Conservation (phyloP, 2,113 vertebrate genomes). For the Labrus mixtus region DNA sequence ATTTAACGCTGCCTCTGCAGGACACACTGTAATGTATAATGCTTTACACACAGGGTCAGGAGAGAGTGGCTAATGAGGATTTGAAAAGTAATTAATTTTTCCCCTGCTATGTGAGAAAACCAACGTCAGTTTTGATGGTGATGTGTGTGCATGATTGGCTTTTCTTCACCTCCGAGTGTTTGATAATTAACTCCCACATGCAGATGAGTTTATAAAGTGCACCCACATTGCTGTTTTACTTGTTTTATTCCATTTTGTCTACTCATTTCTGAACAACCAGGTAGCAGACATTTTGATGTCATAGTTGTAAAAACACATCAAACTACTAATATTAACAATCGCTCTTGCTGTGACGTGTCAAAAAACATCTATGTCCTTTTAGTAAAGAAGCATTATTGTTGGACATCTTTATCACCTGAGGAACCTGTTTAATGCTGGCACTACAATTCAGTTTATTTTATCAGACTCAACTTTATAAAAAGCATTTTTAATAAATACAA, state of each 20-base stretch:
- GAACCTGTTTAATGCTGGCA: too few species aligned
- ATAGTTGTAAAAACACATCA: background rate
- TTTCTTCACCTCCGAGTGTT: background rate
- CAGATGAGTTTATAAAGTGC: background rate
- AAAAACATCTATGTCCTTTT: too few species aligned
- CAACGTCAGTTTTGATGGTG: background rate
- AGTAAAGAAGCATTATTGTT: background rate
- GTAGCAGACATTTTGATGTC: background rate
- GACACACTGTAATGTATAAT: slow-evolving; percentile 45
- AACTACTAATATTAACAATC: background rate
- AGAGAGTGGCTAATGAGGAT: slow-evolving; percentile 38
- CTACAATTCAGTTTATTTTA: too few species aligned
- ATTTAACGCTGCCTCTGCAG: slow-evolving; percentile 52
- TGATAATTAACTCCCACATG: background rate
- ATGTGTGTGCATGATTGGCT: background rate
- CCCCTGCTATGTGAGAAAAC: background rate
- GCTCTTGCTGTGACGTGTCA: too few species aligned
- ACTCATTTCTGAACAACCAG: background rate
- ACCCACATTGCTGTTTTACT: background rate
- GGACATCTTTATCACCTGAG: background rate
- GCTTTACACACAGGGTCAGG: slow-evolving; percentile 43
- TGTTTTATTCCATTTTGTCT: background rate
- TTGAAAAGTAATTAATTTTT: slow-evolving; percentile 48
- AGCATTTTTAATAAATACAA: too few species aligned
- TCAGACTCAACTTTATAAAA: too few species aligned